Evolutionary conservation across 2,888 invertebrate species (phyloP), one percentile per base, ranked within the genome.

Genomic region (Standfussiana lucernea): DNA sequence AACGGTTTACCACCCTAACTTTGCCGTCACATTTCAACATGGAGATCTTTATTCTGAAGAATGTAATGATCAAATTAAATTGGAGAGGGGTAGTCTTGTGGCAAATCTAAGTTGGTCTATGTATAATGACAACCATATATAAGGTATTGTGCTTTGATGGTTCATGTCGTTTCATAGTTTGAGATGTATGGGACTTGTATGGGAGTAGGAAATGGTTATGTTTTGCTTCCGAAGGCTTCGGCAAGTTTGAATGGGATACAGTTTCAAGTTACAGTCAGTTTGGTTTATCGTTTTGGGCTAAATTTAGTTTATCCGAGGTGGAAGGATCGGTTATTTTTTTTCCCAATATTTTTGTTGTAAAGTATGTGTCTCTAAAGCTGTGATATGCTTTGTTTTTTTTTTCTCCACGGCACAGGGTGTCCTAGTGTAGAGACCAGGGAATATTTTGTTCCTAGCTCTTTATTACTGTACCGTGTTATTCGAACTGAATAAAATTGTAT

Each of bases 81-180:
- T 13, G 37, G 24, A 21, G n/a, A 8, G 37, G 2, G 6, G 7
- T 69, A 67, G 10, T 11, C 1, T 28, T 1, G 8, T 15, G 6
- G 67, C 13, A 74, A 47, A 50, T 28, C 1, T 76, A 70, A 47
- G 8, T 18, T 77, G 64, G 83, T 78, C 0, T 67, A 40, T 28
- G 82, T 88, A 89, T 95, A 95, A 95, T 95, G 95, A 91, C 90
- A 88, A 92, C 93, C 91, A 96, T 96, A 95, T 94, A 96, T 96
- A 96, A 95, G 93, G 95, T 95, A 96, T 96, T 96, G 96, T 96
- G 93, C 94, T 96, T 95, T 96, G 96, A 96, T 96, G 95, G 95
- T 91, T 90, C 88, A 93, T 92, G 95, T 95, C 94, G 93, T 92
- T 82, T 67, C 37, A 93, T 94, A 94, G 95, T 94, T 93, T 91